These are phyloP conservation scores for Agrilus mali DNA, from an alignment of 2,888 invertebrate genomes.

Conservation along the genomic window DNA sequence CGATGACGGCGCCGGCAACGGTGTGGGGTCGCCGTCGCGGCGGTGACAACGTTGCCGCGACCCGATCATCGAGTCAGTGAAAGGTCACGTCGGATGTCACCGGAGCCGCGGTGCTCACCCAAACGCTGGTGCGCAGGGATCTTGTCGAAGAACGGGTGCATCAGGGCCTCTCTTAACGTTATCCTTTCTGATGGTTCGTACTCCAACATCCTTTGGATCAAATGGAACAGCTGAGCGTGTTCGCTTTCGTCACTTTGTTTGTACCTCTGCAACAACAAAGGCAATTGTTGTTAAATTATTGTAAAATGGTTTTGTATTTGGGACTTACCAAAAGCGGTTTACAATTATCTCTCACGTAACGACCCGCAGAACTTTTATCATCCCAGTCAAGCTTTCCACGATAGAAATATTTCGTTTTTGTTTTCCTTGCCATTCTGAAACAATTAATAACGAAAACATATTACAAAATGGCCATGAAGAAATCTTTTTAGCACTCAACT, in stretches of 20 bases:
- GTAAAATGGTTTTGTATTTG: too few relatives aligned
- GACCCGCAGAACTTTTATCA: constrained; percentile 88
- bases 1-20: too few relatives aligned
- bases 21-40: too few relatives aligned
- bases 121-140: constrained; percentile 68
- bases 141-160: constrained; percentile 87
- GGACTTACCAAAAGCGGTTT: constrained; percentile 87
- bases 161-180: constrained; percentile 73
- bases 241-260: constrained; percentile 79
- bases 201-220: constrained; percentile 91
- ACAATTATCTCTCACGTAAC: constrained; percentile 96
- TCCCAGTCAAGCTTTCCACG: constrained; percentile 98
- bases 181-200: constrained; percentile 91
- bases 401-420: constrained; percentile 96
- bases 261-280: constrained; percentile 59
- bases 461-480: too few relatives aligned
- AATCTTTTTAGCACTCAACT: too few relatives aligned
- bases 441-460: constrained; percentile 6
- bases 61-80: constrained; percentile 57
- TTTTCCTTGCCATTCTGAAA: constrained; percentile 74
- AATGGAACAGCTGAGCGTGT: constrained; percentile 85
- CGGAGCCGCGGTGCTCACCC: constrained; percentile 39
- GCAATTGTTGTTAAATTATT: too few relatives aligned
- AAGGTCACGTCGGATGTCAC: constrained; percentile 47
- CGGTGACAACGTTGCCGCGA: neutral